Conservation (phyloP, 23 tunicate species). For the Halocynthia aurantium region DNA sequence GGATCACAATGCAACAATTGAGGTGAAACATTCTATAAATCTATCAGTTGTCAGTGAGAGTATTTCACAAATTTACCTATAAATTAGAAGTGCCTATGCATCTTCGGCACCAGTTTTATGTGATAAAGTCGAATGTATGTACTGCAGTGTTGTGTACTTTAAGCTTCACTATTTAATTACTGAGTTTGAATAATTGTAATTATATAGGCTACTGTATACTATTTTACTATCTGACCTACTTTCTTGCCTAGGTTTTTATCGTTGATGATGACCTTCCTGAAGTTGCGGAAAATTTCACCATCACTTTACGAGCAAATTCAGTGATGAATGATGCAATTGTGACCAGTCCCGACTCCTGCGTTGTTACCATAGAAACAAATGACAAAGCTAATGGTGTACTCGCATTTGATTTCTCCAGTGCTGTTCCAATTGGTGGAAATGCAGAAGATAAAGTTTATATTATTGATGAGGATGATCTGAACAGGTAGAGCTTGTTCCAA, state of each 20-base stretch:
- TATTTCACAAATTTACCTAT: too few species aligned
- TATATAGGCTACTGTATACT: too few species aligned
- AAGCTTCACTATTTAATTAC: too few species aligned
- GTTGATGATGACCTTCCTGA: constrained; percentile 54
- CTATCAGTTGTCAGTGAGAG: too few species aligned
- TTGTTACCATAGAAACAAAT: constrained; percentile 63
- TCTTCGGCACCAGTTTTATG: too few species aligned
- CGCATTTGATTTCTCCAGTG: constrained; percentile 42
- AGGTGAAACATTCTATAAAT: constrained; percentile 17
- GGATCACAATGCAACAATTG: constrained; percentile 28
- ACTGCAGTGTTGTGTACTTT: background rate
- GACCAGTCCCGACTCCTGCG: constrained; percentile 36
- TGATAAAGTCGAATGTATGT: background rate
- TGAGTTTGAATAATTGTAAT: too few species aligned
- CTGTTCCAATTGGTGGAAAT: background rate
- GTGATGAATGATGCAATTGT: constrained; percentile 49
- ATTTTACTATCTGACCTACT: too few species aligned
- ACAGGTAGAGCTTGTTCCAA: constrained; percentile 8
- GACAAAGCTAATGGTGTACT: constrained; percentile 74
- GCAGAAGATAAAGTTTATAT: constrained; percentile 26
- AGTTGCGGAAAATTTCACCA: constrained; percentile 68
- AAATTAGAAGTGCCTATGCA: too few species aligned
- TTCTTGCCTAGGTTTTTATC: constrained; percentile 35
- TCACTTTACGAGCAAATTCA: constrained; percentile 23
- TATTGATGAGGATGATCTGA: constrained; percentile 32